These are phyloP conservation scores for Shinisaurus crocodilurus DNA, from an alignment of 2,113 vertebrate species.

Conservation along the genomic window DNA sequence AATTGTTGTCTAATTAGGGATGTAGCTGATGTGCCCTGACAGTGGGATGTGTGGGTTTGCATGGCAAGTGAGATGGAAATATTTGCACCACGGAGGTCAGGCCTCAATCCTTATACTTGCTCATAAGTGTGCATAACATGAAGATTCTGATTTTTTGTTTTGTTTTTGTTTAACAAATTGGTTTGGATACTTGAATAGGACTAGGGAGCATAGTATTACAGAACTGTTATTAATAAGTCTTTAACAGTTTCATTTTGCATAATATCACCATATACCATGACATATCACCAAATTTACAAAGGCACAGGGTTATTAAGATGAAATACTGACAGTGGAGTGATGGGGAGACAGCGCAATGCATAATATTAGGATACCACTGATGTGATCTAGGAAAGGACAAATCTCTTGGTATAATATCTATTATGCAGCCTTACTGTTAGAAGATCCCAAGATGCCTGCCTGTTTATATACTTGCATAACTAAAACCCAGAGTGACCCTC, in stretches of 20 bases:
- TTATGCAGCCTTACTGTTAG: conserved; percentile 14
- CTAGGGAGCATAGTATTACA: background rate
- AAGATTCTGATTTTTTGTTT: conserved; percentile 21
- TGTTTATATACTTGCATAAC: conserved; percentile 6
- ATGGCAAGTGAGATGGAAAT: background rate
- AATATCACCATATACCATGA: conserved; percentile 55
- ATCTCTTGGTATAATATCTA: conserved; percentile 31
- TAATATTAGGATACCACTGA: conserved; percentile 35
- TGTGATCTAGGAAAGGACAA: conserved; percentile 44
- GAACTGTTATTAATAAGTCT: conserved; percentile 58
- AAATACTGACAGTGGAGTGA: conserved; percentile 38
- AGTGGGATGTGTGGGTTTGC: background rate
- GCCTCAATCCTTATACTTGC: background rate
- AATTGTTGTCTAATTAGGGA: background rate
- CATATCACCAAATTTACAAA: background rate
- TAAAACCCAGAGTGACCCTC: conserved; percentile 12
- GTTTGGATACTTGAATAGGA: conserved; percentile 49
- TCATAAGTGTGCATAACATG: background rate
- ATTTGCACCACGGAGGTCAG: background rate
- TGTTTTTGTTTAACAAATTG: conserved; percentile 44
- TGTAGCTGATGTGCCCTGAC: background rate
- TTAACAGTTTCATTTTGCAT: conserved; percentile 51
- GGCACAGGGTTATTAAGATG: background rate
- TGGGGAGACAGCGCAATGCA: conserved; percentile 4
- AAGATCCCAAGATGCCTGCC: background rate